These are phyloP conservation scores for Abscondita cerata DNA, from an alignment of 2,888 invertebrate species.

Conservation along the genomic window DNA sequence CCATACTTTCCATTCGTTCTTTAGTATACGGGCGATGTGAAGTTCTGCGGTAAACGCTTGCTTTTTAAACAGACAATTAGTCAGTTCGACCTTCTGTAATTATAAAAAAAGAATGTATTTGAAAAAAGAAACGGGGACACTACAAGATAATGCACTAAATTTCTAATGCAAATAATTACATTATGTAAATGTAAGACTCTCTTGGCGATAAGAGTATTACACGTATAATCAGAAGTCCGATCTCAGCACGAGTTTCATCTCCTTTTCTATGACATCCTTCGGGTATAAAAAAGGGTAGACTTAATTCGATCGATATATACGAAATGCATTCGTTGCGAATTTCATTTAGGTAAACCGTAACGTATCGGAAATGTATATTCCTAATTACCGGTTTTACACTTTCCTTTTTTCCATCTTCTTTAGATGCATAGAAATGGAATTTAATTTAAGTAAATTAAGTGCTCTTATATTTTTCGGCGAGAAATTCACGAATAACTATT, in stretches of 20 bases:
- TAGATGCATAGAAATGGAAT: not conserved
- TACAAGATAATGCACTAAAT: not conserved
- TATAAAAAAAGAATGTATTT: too few species aligned
- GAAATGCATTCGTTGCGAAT: not conserved
- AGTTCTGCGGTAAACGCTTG: too few species aligned
- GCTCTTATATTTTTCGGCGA: too few species aligned
- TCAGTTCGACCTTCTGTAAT: too few species aligned
- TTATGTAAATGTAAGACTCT: conserved; percentile 8
- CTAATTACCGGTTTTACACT: not conserved
- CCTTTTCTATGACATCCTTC: not conserved
- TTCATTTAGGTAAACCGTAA: conserved; percentile 3
- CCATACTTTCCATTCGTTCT: too few species aligned
- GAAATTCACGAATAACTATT: too few species aligned
- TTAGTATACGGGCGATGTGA: too few species aligned
- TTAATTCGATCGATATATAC: not conserved
- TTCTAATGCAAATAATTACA: not conserved
- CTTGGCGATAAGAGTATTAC: conserved; percentile 5
- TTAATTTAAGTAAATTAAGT: not conserved
- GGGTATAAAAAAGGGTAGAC: conserved; percentile 3
- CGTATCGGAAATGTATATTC: not conserved
- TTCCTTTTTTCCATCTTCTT: not conserved
- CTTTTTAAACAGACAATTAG: too few species aligned
- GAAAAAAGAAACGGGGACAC: too few species aligned
- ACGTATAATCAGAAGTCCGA: conserved; percentile 5
- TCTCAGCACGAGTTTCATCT: conserved; percentile 2